phyloP scores from a whole-genome alignment of 1,140 invertebrate genomes.

The Riptortus pedestris region DNA sequence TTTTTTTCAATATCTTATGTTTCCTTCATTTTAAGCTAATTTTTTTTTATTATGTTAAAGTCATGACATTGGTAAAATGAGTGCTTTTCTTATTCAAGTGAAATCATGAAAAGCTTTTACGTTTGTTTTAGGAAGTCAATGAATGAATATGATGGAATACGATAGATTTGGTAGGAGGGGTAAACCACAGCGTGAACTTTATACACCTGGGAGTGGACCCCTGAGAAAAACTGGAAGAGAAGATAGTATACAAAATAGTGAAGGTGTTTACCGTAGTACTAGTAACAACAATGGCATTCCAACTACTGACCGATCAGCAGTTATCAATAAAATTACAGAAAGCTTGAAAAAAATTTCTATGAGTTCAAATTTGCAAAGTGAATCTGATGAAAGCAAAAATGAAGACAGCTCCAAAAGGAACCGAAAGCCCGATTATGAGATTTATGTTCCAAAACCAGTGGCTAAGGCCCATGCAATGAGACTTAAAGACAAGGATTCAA shows the following conservation, averaged over 20 bases:
- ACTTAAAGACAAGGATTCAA: neutral
- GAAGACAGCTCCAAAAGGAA: neutral
- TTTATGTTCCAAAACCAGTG: constrained; percentile 18
- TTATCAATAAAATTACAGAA: constrained; percentile 15
- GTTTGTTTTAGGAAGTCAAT: neutral
- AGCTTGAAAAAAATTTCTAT: constrained; percentile 20
- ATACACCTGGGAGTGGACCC: constrained; percentile 35
- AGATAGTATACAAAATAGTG: constrained; percentile 11
- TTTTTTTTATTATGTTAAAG: neutral
- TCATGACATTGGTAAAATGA: neutral
- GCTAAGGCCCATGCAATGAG: neutral
- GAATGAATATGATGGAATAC: constrained; percentile 4
- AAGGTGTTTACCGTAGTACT: neutral
- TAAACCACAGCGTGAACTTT: constrained; percentile 34
- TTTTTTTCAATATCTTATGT: neutral
- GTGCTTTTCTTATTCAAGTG: neutral
- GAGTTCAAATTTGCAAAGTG: neutral
- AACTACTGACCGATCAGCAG: neutral
- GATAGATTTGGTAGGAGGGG: constrained; percentile 23
- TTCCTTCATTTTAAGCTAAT: neutral
- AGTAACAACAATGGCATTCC: neutral
- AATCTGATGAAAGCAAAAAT: constrained; percentile 1
- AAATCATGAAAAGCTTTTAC: neutral
- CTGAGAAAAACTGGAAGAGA: constrained; percentile 30
- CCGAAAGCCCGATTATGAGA: constrained; percentile 20